Evolutionary conservation across 2,113 vertebrate species (phyloP), one percentile per base, ranked within the genome.

Genomic region (Cheilinus undulatus): DNA sequence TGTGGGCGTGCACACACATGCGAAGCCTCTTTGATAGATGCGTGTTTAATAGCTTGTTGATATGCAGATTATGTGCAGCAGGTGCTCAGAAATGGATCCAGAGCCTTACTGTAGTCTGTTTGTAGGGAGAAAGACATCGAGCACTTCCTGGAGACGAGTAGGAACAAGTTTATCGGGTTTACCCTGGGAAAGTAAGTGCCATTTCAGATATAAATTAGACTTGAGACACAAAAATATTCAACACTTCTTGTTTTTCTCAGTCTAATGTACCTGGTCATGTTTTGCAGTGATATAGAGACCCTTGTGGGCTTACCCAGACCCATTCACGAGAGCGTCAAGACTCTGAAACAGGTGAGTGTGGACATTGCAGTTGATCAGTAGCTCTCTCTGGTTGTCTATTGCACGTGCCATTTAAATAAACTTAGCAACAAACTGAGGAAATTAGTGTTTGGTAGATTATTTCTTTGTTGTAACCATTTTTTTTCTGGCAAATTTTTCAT

Each of bases 111-210:
- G 50, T 0, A 43, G 30, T 38, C 27, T 40, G 12, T 65, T 84
- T 72, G 74, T 93, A 99, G 98, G 80, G 97, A 99, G 91, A 98
- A 97, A 43, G 98, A 99, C 89, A 99, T 99, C 0, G 97, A 99
- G 80, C 95, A 97, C 58, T 99, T 99, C 85, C 93, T 99, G 60
- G 97, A 99, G 80, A 95, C 94, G 0, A 99, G 98, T 84, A 95
- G 97, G 63, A 97, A 97, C 93, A 99, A 99, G 82, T 99, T 99
- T 93, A 98, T 99, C 2, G 98, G 98, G 26, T 99, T 99, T 76
- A 98, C 97, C 0, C 88, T 99, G 76, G 97, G 97, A 60, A 96
- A 95, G 97, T 99, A 91, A 93, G 97, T 96, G 22, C 62, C 48
- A 48, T 2, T 0, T 4, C 7, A 5, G 19, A n/a, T n/a, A n/a